phyloP scores from a whole-genome alignment of 2,113 vertebrate genomes.

The Clarias magur region DNA sequence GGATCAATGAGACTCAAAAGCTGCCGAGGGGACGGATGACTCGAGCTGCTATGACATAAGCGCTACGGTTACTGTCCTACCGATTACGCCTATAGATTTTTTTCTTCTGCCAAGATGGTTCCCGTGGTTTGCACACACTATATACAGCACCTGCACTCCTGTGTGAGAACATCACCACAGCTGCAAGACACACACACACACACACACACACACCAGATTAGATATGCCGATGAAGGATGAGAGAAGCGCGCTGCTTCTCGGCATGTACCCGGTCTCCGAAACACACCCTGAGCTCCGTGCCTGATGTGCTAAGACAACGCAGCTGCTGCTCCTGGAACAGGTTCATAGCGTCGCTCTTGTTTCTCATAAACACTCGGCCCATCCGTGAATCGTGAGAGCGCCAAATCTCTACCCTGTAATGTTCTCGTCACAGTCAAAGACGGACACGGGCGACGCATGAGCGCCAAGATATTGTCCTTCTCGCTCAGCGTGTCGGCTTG shows the following conservation, averaged over 20 bases:
- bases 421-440: background rate
- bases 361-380: background rate
- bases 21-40: too few relatives aligned
- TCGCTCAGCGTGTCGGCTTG: background rate
- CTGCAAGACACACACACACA: constrained; percentile 16
- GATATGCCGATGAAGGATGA: constrained; percentile 43
- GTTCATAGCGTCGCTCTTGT: background rate
- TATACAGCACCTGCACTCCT: background rate
- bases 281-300: constrained; percentile 31
- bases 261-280: constrained; percentile 11
- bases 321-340: constrained; percentile 31
- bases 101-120: background rate
- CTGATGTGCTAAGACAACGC: constrained; percentile 5
- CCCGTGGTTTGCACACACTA: background rate
- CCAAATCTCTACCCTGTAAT: background rate
- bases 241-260: constrained; percentile 16
- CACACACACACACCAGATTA: constrained; percentile 12
- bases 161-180: constrained; percentile 4
- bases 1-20: background rate
- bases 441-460: too few relatives aligned
- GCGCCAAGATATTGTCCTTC: background rate
- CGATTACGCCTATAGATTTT: background rate
- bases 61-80: too few relatives aligned
- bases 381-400: background rate
- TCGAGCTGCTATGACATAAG: background rate